Evolutionary conservation across 2,797 vertebrate species (phyloP), one percentile per base, ranked within the genome.

Genomic region (Nannoperca obscura): DNA sequence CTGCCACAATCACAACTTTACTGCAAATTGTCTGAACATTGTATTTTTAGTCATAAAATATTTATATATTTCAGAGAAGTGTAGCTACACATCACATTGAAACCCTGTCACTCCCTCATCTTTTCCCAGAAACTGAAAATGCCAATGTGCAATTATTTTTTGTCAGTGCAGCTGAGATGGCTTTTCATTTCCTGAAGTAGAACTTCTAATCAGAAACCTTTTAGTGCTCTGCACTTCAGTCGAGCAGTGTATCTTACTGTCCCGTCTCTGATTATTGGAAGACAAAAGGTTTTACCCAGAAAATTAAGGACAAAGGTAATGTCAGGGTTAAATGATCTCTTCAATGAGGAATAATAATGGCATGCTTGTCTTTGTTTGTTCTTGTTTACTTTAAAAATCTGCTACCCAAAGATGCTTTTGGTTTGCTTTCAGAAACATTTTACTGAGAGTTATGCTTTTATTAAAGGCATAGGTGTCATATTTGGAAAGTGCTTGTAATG

Each of bases 151-250:
- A 76, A 53, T 84, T 85, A 75, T 76, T 86, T 75, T 75, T 71
- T 83, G 68, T 75, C 70, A 69, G 42, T 61, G 73, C 46, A 62
- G 69, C 59, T 72, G 68, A 76, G 70, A 80, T 73, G 61, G 59
- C 71, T 75, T 85, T 89, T 89, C 36, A 77, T 85, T 89, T 87
- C 42, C 80, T 66, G 59, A 78, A 84, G 73, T 71, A 82, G 54
- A 32, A 74, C 75, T 88, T 89, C 82, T 87, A 88, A 89, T 83
- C 78, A 77, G 53, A 84, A 76, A 10, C 66, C 75, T 83, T 88
- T 90, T 81, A 85, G 80, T 38, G 36, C 55, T 30, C 49, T 62
- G 62, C 38, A 49, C 77, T 84, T 79, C 50, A 71, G 49, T 74
- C 30, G 57, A 81, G 63, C 68, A 58, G 44, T 53, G 27, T 38